Conservation (phyloP, 2,888 invertebrate genomes). For the Aphelenchoides bicaudatus region DNA sequence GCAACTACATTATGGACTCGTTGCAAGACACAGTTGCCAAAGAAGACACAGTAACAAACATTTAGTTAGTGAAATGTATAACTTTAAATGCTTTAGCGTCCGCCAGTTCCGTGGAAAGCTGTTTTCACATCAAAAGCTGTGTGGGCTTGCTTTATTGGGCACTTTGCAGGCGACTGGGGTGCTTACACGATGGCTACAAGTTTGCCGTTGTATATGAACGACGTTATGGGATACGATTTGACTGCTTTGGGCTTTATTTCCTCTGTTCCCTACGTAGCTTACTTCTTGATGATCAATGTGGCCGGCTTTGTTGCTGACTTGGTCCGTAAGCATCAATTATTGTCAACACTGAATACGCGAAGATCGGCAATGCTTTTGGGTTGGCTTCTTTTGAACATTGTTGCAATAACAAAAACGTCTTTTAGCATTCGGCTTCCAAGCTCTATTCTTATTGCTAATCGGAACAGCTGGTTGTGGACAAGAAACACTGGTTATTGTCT, state of each 20-base stretch:
- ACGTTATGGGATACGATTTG: constrained; percentile 57
- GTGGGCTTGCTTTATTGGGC: constrained; percentile 62
- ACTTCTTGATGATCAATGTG: constrained; percentile 58
- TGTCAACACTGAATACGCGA: constrained; percentile 57
- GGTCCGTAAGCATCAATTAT: constrained; percentile 41
- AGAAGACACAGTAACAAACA: constrained; percentile 4
- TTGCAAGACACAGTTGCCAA: constrained; percentile 28
- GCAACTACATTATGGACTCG: constrained; percentile 48
- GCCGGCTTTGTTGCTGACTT: constrained; percentile 57
- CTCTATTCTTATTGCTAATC: constrained; percentile 54
- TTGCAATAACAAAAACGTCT: constrained; percentile 3
- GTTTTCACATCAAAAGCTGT: constrained; percentile 61
- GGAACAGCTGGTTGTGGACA: constrained; percentile 59
- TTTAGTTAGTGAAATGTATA: not conserved
- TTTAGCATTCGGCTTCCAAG: constrained; percentile 57
- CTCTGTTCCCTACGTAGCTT: constrained; percentile 59
- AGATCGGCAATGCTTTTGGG: constrained; percentile 58
- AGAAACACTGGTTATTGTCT: constrained; percentile 53
- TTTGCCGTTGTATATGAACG: constrained; percentile 62
- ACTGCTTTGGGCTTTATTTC: constrained; percentile 56
- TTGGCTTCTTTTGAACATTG: constrained; percentile 18
- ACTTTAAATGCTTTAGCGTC: constrained; percentile 41
- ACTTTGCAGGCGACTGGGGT: constrained; percentile 64
- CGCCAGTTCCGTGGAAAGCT: constrained; percentile 61
- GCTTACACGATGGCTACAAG: constrained; percentile 64